phyloP scores from a whole-genome alignment of 2,888 invertebrate species.

The Smittia sp. region DNA sequence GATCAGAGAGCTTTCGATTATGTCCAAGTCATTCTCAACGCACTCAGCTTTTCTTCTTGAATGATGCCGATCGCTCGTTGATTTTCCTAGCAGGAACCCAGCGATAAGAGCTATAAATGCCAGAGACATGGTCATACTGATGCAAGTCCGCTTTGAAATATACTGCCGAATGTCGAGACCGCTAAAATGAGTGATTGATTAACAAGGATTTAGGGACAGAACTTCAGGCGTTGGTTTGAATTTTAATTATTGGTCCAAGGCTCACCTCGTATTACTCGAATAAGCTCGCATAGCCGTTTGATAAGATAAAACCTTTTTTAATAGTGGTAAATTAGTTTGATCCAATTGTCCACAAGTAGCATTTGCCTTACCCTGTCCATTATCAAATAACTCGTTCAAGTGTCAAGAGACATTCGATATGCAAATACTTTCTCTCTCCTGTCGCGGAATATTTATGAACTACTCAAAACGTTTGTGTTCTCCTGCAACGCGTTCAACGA shows the following conservation, averaged over 20 bases:
- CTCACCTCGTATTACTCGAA: conserved; percentile 26
- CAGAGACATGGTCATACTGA: conserved; percentile 51
- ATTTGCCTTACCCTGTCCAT: no score
- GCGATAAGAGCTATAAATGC: conserved; percentile 52
- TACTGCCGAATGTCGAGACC: conserved; percentile 52
- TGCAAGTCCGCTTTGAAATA: conserved; percentile 52
- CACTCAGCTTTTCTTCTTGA: not conserved
- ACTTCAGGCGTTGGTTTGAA: not conserved
- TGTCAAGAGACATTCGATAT: no score
- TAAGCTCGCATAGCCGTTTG: conserved; percentile 53
- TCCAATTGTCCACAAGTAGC: no score
- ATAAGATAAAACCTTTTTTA: conserved; percentile 53
- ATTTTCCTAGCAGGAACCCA: conserved; percentile 54
- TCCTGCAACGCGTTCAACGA: no score
- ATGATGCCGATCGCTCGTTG: conserved; percentile 50
- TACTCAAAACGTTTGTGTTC: no score
- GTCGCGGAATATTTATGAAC: no score
- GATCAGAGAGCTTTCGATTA: not conserved
- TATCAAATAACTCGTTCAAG: not conserved
- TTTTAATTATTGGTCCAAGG: not conserved
- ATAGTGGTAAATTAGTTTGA: no score
- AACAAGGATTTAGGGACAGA: not conserved
- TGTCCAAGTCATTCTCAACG: not conserved
- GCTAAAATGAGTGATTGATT: conserved; percentile 5
- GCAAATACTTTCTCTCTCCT: no score